Evolutionary conservation across 30 jellyfish, hydroid and myxozoan species (phyloP), one percentile per base, ranked within the genome.

Genomic region (Pseudorhiza aurosa): DNA sequence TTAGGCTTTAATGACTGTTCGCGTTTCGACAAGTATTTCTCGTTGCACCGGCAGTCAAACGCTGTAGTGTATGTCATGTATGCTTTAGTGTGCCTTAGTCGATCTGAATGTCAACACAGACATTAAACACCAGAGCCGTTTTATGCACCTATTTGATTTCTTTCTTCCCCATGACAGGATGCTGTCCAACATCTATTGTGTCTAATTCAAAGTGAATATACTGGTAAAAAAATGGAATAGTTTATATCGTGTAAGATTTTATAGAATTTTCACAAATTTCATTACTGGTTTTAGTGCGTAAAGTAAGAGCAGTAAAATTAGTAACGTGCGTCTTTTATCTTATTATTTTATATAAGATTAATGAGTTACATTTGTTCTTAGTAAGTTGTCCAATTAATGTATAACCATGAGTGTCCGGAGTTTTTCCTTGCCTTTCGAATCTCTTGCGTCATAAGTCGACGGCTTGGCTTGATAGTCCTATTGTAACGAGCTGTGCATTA

Each of bases 281-380:
- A n/a, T 53, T 19, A 53, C 22, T 53, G 67, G 67, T 53, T 53
- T 53, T 53, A 53, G 24, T 53, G 67, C 67, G 19, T 3, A 53
- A 53, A 53, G 67, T 53, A 53, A 53, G 67, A 19, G 67, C 67
- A 53, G 67, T 53, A 24, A 19, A 17, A n/a, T 53, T 53, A 47
- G 22, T 53, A 7, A 53, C 17, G 67, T 53, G 67, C 35, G 3
- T 53, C 17, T 7, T 36, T 53, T 53, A n/a, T 64, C 33, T 64
- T 59, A 31, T 19, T 19, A 22, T 64, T 31, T 64, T 64, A 31
- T 64, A 42, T 64, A 64, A 64, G 59, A 31, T 31, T 40, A 24
- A 8, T 29, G 27, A 64, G 77, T 64, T 64, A 35, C 28, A 35
- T 64, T 64, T 64, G 57, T 32, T 64, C 77, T 64, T 33, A 64